Conservation (phyloP, 2,797 vertebrate genomes). For the Echiichthys vipera region DNA sequence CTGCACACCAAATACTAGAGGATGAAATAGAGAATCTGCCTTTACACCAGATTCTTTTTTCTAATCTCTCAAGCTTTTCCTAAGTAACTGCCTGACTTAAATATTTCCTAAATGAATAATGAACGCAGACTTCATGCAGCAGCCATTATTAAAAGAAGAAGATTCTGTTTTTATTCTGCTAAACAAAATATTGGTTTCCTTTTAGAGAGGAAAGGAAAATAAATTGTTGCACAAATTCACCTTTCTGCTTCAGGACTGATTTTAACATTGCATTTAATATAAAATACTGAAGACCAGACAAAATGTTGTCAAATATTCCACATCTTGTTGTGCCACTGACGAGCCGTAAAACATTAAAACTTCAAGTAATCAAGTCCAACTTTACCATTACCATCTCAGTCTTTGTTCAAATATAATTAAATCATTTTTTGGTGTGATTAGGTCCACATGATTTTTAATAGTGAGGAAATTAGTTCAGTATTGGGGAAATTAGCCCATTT, state of each 20-base stretch:
- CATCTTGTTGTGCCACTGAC: background rate
- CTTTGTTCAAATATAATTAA: constrained; percentile 32
- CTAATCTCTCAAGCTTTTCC: background rate
- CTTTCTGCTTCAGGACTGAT: background rate
- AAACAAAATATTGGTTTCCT: background rate
- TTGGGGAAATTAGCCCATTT: constrained; percentile 31
- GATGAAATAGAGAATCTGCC: background rate
- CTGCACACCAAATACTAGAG: background rate
- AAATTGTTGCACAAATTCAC: background rate
- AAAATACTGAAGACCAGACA: background rate
- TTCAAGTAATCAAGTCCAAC: background rate
- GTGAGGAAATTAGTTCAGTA: constrained; percentile 47
- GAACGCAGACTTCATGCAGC: background rate
- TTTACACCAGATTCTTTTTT: background rate
- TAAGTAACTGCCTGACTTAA: background rate
- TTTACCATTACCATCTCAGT: background rate
- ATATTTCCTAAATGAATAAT: background rate
- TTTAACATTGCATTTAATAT: background rate
- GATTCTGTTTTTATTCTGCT: background rate
- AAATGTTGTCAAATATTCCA: background rate
- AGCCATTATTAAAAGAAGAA: rapidly evolving
- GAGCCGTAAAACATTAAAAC: background rate
- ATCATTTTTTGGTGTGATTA: constrained; percentile 31
- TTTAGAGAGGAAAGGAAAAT: too few relatives aligned
- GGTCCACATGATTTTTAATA: constrained; percentile 6